Conservation (phyloP, 2,113 vertebrate genomes). For the Dasypus novemcinctus region DNA sequence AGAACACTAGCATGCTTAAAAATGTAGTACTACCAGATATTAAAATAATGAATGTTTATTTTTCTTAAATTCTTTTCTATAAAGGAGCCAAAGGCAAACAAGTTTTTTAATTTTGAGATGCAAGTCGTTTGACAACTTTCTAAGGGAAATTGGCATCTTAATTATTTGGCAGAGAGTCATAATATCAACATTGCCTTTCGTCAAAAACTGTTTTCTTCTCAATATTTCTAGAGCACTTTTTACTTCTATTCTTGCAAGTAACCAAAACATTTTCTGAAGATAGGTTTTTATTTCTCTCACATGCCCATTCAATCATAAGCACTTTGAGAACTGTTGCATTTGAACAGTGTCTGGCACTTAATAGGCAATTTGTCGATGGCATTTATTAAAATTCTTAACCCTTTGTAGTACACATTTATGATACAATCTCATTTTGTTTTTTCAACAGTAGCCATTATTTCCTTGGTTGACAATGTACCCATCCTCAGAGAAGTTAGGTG, state of each 20-base stretch:
- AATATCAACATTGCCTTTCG: neutral
- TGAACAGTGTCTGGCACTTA: neutral
- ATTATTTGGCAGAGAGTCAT: neutral
- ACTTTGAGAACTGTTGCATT: neutral
- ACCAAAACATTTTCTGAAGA: neutral
- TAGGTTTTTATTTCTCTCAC: neutral
- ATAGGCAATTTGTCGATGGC: neutral
- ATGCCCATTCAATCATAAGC: neutral
- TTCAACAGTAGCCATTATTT: neutral
- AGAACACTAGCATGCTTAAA: constrained; percentile 46
- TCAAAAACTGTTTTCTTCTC: neutral
- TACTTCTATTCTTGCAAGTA: neutral
- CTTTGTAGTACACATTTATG: neutral
- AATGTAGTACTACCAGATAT: constrained; percentile 28
- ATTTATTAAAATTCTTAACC: neutral
- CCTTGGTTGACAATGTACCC: neutral
- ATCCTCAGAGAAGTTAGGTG: neutral
- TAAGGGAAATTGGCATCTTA: constrained; percentile 9
- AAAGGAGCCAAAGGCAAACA: constrained; percentile 42
- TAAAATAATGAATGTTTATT: constrained; percentile 55
- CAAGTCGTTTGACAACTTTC: constrained; percentile 46
- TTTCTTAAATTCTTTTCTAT: constrained; percentile 53
- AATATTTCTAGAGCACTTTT: neutral
- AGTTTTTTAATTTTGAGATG: neutral
- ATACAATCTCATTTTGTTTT: neutral